Evolutionary conservation across 2,888 invertebrate genomes (phyloP).

Genomic region (Ephialtes manifestator): DNA sequence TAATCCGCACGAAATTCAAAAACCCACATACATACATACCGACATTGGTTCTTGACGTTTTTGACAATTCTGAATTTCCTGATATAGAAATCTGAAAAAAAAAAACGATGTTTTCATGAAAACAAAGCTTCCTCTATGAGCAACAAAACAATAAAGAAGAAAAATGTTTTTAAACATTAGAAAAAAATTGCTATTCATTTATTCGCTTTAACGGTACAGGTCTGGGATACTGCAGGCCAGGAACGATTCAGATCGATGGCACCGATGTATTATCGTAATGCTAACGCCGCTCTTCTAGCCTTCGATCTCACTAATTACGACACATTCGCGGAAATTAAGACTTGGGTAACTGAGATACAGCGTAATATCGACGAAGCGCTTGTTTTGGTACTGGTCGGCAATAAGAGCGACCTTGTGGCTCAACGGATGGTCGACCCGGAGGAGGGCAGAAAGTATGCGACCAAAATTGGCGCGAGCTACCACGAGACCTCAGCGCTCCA

Average conservation of each 20-base stretch:
- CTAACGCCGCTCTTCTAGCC: conserved; percentile 95
- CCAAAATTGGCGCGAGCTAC: conserved; percentile 93
- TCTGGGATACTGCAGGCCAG: conserved; percentile 97
- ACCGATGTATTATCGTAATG: conserved; percentile 97
- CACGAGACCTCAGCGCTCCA: conserved; percentile 94
- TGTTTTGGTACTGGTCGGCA: conserved; percentile 93
- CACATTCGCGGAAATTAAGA: conserved; percentile 93
- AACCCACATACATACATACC: too few relatives aligned
- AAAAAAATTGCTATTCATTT: neutral
- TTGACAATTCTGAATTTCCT: too few relatives aligned
- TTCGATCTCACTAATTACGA: conserved; percentile 93
- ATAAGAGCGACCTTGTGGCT: conserved; percentile 92
- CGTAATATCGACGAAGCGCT: conserved; percentile 93
- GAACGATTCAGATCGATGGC: conserved; percentile 96
- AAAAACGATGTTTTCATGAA: too few relatives aligned
- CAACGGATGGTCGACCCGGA: conserved; percentile 89
- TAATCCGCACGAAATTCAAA: too few relatives aligned
- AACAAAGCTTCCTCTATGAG: too few relatives aligned
- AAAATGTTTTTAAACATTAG: too few relatives aligned
- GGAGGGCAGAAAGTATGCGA: conserved; percentile 92
- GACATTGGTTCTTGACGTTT: too few relatives aligned
- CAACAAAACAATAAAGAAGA: too few relatives aligned
- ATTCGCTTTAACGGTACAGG: conserved; percentile 85
- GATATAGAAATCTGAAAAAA: too few relatives aligned
- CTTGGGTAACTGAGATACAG: conserved; percentile 94